A percentile compares a stretch with the other conserved stretches of the same genome.
These are phyloP conservation scores for Nineta flava DNA, from an alignment of 2,888 invertebrate species.

Conservation along the genomic window DNA sequence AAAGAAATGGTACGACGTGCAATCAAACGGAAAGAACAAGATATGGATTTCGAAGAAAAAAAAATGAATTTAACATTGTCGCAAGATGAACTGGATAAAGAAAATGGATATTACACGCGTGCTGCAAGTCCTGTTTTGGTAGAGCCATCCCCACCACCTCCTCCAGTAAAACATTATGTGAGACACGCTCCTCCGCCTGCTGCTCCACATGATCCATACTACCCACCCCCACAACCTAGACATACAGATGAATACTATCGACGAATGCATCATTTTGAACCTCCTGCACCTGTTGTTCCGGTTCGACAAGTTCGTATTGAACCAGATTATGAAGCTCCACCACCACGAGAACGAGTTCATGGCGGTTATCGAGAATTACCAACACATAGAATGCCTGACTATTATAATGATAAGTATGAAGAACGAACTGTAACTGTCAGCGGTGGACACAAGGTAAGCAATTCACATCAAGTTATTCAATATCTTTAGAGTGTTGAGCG, in stretches of 20 bases:
- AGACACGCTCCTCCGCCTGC: conserved; percentile 14
- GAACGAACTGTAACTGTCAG: conserved; percentile 21
- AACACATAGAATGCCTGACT: conserved; percentile 37
- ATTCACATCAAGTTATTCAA: conserved; percentile 6
- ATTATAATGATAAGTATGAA: conserved; percentile 29
- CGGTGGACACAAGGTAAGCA: not conserved
- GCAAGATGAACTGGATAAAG: conserved; percentile 59
- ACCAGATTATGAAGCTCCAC: conserved; percentile 27
- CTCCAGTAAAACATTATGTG: conserved; percentile 18
- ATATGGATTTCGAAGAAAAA: conserved; percentile 91
- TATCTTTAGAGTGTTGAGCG: too few species aligned
- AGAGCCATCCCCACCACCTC: conserved; percentile 29
- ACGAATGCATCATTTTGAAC: conserved; percentile 27
- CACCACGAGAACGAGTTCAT: conserved; percentile 26
- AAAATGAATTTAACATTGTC: conserved; percentile 75
- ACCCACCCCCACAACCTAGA: conserved; percentile 16
- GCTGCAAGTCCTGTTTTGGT: conserved; percentile 47
- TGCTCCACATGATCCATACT: conserved; percentile 24
- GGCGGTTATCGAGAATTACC: conserved; percentile 35
- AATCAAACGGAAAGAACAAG: conserved; percentile 83
- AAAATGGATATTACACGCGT: conserved; percentile 54
- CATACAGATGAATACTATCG: conserved; percentile 12
- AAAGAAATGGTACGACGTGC: conserved; percentile 90
- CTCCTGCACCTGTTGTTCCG: conserved; percentile 22
- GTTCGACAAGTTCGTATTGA: conserved; percentile 20